phyloP scores from a whole-genome alignment of 1,140 invertebrate genomes.

The Pseudomyrmex concolor region DNA sequence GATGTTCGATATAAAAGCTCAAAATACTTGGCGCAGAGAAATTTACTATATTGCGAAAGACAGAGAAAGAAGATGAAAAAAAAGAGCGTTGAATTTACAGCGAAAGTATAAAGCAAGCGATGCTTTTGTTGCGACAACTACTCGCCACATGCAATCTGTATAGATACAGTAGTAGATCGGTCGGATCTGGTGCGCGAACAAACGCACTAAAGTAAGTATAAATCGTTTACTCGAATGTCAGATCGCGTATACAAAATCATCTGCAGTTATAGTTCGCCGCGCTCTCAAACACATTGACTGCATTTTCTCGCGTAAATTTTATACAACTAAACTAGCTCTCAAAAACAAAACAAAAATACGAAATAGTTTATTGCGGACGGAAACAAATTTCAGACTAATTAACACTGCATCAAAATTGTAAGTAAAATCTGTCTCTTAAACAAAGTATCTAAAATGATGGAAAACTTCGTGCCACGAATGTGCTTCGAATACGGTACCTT shows the following conservation, averaged over 20 bases:
- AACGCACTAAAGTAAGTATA: constrained; percentile 12
- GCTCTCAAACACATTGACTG: neutral
- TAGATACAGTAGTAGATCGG: constrained; percentile 17
- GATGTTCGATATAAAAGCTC: constrained; percentile 38
- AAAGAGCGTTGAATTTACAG: constrained; percentile 62
- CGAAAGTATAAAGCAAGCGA: constrained; percentile 62
- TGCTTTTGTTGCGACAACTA: constrained; percentile 63
- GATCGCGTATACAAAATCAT: neutral
- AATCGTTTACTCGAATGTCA: constrained; percentile 26
- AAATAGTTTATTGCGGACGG: neutral
- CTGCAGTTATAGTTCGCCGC: neutral
- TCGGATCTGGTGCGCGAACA: constrained; percentile 1
- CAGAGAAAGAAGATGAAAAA: constrained; percentile 23
- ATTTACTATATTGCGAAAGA: constrained; percentile 3
- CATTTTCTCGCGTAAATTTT: constrained; percentile 2
- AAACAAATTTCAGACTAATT: constrained; percentile 29
- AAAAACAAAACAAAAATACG: neutral
- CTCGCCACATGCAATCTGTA: constrained; percentile 64
- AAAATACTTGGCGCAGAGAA: constrained; percentile 29
- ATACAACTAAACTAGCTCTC: constrained; percentile 10
- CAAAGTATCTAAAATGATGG: neutral
- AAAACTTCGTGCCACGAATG: constrained; percentile 20
- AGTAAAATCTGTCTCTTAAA: constrained; percentile 12
- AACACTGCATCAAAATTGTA: constrained; percentile 15
- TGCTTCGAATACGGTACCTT: neutral